A percentile compares a stretch with the other conserved stretches of the same genome.
phyloP scores from a whole-genome alignment of 2,113 vertebrate species.

The Paramormyrops kingsleyae region DNA sequence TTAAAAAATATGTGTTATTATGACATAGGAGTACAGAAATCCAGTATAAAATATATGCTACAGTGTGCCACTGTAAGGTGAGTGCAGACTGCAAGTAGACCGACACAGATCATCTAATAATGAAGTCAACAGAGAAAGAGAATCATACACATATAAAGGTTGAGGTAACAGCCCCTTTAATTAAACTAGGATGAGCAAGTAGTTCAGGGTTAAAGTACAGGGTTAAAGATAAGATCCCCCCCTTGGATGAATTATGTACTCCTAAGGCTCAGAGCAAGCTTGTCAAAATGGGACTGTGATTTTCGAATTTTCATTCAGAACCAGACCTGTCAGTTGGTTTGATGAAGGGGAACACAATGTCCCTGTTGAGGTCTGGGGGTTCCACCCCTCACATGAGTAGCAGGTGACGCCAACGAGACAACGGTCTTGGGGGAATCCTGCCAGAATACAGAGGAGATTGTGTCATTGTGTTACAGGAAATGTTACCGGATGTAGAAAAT shows the following conservation, averaged over 20 bases:
- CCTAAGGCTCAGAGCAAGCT: background rate
- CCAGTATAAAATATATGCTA: background rate
- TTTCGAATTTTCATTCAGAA: background rate
- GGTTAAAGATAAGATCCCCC: background rate
- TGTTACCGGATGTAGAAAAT: background rate
- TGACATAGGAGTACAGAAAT: background rate
- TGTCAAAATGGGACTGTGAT: background rate
- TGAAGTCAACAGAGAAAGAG: background rate
- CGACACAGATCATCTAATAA: background rate
- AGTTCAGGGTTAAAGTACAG: background rate
- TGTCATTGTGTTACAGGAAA: background rate
- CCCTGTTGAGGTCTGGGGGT: background rate
- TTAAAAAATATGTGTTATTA: background rate
- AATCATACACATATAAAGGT: background rate
- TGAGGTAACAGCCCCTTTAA: background rate
- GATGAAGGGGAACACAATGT: background rate
- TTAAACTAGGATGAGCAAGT: background rate
- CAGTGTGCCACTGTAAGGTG: background rate
- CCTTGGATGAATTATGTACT: background rate
- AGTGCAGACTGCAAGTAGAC: background rate
- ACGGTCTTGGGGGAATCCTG: background rate
- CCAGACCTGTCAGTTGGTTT: background rate
- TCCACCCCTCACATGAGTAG: background rate
- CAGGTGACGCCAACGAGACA: background rate
- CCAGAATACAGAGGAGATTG: background rate